A percentile compares a stretch with the other conserved stretches of the same genome.
phyloP scores from a whole-genome alignment of 2,113 vertebrate genomes.

The Hepsetus odoe region DNA sequence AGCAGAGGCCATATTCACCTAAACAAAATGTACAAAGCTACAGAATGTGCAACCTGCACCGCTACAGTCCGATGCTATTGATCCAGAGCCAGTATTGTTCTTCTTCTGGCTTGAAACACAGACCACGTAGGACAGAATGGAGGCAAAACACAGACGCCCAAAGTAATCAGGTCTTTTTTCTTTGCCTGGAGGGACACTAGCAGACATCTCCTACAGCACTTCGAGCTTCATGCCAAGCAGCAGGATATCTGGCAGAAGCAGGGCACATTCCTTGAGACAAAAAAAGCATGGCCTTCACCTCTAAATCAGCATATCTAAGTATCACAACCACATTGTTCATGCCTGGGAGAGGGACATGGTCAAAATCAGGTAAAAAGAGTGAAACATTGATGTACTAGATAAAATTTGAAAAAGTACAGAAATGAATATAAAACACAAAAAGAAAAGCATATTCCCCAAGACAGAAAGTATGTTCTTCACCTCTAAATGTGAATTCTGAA shows the following conservation, averaged over 20 bases:
- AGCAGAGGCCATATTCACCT: constrained; percentile 28
- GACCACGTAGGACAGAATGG: constrained; percentile 29
- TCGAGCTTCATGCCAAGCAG: constrained; percentile 27
- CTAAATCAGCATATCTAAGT: too few relatives aligned
- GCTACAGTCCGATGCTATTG: constrained; percentile 37
- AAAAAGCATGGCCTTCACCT: constrained; percentile 20
- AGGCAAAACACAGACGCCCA: constrained; percentile 21
- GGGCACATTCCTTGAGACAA: constrained; percentile 15
- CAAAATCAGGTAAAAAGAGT: too few relatives aligned
- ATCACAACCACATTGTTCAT: too few relatives aligned
- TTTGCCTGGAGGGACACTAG: constrained; percentile 28
- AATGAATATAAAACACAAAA: too few relatives aligned
- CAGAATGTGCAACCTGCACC: constrained; percentile 9
- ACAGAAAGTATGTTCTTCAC: too few relatives aligned
- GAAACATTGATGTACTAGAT: too few relatives aligned
- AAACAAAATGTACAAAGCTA: constrained; percentile 33
- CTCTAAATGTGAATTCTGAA: too few relatives aligned
- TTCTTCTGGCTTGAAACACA: constrained; percentile 34
- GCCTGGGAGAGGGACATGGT: too few relatives aligned
- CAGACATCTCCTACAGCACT: constrained; percentile 13
- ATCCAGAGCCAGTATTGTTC: constrained; percentile 43
- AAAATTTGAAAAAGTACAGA: too few relatives aligned
- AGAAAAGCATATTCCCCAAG: too few relatives aligned
- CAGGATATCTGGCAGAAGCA: constrained; percentile 21
- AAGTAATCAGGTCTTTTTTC: constrained; percentile 42